Evolutionary conservation across 2,888 invertebrate species (phyloP).

Genomic region (Caenorhabditis sinica): DNA sequence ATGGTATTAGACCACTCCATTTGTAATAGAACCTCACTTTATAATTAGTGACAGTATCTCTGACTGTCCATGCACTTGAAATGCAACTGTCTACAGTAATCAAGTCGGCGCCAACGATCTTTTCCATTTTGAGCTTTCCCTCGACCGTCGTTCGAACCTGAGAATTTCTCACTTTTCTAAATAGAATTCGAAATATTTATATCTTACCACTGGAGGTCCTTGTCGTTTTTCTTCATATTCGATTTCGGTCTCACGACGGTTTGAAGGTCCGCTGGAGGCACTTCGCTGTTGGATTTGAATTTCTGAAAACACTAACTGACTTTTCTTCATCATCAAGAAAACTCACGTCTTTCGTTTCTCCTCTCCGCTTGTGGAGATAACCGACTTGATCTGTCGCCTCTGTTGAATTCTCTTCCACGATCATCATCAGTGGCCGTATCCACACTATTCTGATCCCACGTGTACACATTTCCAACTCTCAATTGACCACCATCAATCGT

Average conservation of each 20-base stretch:
- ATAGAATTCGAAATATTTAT: background rate
- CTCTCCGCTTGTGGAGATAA: conserved; percentile 69
- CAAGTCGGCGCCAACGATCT: conserved; percentile 79
- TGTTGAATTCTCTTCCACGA: conserved; percentile 16
- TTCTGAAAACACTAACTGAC: conserved; percentile 30
- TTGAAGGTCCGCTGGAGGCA: conserved; percentile 48
- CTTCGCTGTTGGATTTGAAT: conserved; percentile 60
- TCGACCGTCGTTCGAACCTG: conserved; percentile 82
- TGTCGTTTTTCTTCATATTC: conserved; percentile 68
- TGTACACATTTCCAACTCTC: conserved; percentile 75
- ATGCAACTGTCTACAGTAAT: conserved; percentile 78
- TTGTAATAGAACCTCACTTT: conserved; percentile 56
- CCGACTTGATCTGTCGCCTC: conserved; percentile 55
- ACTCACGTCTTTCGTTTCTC: conserved; percentile 65
- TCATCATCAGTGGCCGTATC: conserved; percentile 57
- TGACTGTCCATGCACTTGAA: conserved; percentile 80
- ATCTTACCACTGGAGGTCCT: conserved; percentile 66
- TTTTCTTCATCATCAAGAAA: background rate
- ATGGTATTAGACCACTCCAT: background rate
- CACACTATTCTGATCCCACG: conserved; percentile 77
- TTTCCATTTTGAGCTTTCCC: conserved; percentile 82
- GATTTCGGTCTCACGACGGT: conserved; percentile 60
- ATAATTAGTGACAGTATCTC: conserved; percentile 82
- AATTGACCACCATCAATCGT: conserved; percentile 76
- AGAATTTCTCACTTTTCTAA: background rate